A percentile compares a stretch with the other conserved stretches of the same genome.
phyloP scores from a whole-genome alignment of 2,797 vertebrate species.

The Crax fasciolata region DNA sequence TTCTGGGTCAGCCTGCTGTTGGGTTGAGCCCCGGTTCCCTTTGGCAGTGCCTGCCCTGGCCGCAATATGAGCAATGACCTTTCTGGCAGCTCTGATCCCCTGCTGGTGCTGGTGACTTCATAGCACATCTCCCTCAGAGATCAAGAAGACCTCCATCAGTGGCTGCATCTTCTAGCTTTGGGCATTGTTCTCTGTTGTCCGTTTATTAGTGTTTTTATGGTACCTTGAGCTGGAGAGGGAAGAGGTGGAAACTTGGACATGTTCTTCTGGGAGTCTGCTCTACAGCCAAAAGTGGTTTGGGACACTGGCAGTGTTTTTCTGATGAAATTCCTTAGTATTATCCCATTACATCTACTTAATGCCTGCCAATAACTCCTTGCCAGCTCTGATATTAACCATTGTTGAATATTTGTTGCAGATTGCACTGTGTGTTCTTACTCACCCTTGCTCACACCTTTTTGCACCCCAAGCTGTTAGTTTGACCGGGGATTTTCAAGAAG shows the following conservation, averaged over 20 bases:
- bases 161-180: neutral
- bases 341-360: neutral
- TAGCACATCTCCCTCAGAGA: neutral
- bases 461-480: fast-evolving
- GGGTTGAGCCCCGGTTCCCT: fast-evolving
- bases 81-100: neutral
- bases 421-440: neutral
- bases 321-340: neutral
- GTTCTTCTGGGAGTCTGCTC: neutral
- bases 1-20: neutral
- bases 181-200: neutral
- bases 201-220: neutral
- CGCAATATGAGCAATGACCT: fast-evolving
- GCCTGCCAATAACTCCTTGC: neutral
- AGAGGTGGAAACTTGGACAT: neutral
- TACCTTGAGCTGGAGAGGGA: neutral
- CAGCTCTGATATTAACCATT: neutral
- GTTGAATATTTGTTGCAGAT: neutral
- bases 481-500: neutral
- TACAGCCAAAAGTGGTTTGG: neutral
- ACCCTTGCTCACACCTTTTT: neutral
- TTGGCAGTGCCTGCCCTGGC: neutral
- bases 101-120: neutral
- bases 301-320: neutral
- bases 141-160: neutral